Evolutionary conservation across 2,113 vertebrate genomes (phyloP), one percentile per base, ranked within the genome.

Genomic region (Gavialis gangeticus): DNA sequence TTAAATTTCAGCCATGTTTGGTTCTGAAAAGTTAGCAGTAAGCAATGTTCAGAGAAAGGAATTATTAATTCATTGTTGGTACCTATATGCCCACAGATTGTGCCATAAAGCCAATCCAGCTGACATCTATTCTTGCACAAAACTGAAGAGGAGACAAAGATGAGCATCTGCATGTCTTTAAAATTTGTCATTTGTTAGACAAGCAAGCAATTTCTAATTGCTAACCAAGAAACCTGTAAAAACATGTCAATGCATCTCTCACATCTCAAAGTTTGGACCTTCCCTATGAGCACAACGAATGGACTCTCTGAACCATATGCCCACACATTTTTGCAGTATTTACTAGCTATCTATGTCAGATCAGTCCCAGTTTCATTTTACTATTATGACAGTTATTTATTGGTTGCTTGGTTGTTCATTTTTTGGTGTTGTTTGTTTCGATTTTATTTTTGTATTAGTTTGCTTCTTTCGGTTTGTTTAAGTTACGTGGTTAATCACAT

Each of bases 1-100:
- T 79, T 54, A 66, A 89, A 89, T 89, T 69, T 5, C 17, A 34
- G 80, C 62, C 19, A 82, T 69, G 56, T 87, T 54, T 75, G 60
- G 1, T 22, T 90, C 55, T 22, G 11, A 56, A 81, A 82, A 7
- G 19, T 46, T 56, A 66, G 12, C 10, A 66, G 64, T 24, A 9
- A 16, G 55, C 22, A 21, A 22, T 22, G 3, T 21, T 66, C 27
- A 81, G n/a, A 64, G 17, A 64, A 81, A 46, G 37, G 18, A 81
- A 81, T 66, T 73, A 54, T 55, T 81, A 55, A 28, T 10, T 58
- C 16, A 30, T 22, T 59, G 73, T 37, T 2, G 9, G 12, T 46
- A 46, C 46, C 9, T 46, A 46, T 9, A 78, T 12, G 5, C 1
- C 6, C 22, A 62, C 1, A 19, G 34, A 87, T 2, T 2, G 10